Evolutionary conservation across 1,140 invertebrate genomes (phyloP), one percentile per base, ranked within the genome.

Genomic region (Matsumurasca onukii): DNA sequence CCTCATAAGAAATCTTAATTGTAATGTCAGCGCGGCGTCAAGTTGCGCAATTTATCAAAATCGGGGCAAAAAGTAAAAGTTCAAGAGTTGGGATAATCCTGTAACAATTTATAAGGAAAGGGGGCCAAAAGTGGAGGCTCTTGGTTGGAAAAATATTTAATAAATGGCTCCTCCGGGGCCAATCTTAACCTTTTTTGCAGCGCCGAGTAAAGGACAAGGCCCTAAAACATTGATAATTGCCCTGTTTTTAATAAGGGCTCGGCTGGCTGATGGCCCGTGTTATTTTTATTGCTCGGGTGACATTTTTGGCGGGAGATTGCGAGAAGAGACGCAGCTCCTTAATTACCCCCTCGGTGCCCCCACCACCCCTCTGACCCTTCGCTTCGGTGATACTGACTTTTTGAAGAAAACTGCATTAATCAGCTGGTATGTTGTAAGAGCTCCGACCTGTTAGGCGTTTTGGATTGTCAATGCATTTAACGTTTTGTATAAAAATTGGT

Each of bases 91-190:
- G 25, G 55, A 59, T 59, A 27, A 59, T 59, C 55, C 55, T 24
- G 30, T 59, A 59, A 59, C 30, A 59, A 59, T 59, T 59, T 59
- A 27, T 59, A 59, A 59, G 55, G 55, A 59, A 59, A 27, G 55
- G 55, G 24, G 30, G 15, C 15, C 9, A 9, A 27, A 27, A 27
- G 13, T 59, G 55, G 25, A 59, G 30, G 30, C 25, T 27, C 55
- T 27, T 9, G 55, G 55, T 48, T 27, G 34, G 64, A 57, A 52
- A 64, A 70, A 70, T 68, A 68, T 68, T 73, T 65, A 70, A 70
- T 73, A 71, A 73, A 74, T 74, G 71, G 70, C 66, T 71, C 73
- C 73, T 73, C 69, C 45, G 73, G 73, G 73, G 73, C 71, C 69
- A 73, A 74, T 74, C 72, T 71, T 74, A 74, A 74, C 73, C 73